These are phyloP conservation scores for Andrena flavipes DNA, from an alignment of 2,888 invertebrate genomes.

Conservation along the genomic window DNA sequence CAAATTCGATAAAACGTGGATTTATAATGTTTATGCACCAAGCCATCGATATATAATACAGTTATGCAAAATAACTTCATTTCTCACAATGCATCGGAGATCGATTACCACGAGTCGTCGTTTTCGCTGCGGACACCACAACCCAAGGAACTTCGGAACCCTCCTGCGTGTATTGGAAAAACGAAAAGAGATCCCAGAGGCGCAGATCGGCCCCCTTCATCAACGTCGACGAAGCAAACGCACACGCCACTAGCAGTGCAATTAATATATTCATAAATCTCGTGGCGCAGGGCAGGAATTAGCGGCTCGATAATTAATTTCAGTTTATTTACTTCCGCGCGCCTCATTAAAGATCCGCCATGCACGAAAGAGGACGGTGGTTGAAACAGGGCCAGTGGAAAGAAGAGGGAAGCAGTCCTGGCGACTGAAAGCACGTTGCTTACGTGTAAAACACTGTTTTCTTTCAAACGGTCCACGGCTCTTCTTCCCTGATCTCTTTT, in stretches of 20 bases:
- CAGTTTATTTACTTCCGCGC: constrained; percentile 23
- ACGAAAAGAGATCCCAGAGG: neutral
- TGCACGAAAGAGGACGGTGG: constrained; percentile 17
- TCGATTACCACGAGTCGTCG: neutral
- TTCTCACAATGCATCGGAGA: too few relatives aligned
- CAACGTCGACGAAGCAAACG: constrained; percentile 31
- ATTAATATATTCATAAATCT: constrained; percentile 57
- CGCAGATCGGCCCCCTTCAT: constrained; percentile 12
- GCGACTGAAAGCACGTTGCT: constrained; percentile 27
- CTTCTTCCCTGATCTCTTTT: constrained; percentile 28
- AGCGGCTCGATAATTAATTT: constrained; percentile 53
- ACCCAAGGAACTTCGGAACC: neutral
- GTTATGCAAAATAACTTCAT: neutral
- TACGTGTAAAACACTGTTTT: constrained; percentile 59
- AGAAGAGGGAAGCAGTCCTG: neutral
- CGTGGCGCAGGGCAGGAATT: constrained; percentile 5
- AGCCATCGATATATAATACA: too few relatives aligned
- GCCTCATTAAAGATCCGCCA: constrained; percentile 34
- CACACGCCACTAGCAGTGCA: constrained; percentile 19
- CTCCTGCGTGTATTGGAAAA: neutral
- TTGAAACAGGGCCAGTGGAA: neutral
- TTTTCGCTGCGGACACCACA: neutral
- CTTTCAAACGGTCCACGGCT: constrained; percentile 45
- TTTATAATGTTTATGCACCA: too few relatives aligned
- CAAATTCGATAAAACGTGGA: too few relatives aligned